These are phyloP conservation scores for Steatocranus sp. DNA, from an alignment of 2,797 vertebrate species.

Conservation along the genomic window DNA sequence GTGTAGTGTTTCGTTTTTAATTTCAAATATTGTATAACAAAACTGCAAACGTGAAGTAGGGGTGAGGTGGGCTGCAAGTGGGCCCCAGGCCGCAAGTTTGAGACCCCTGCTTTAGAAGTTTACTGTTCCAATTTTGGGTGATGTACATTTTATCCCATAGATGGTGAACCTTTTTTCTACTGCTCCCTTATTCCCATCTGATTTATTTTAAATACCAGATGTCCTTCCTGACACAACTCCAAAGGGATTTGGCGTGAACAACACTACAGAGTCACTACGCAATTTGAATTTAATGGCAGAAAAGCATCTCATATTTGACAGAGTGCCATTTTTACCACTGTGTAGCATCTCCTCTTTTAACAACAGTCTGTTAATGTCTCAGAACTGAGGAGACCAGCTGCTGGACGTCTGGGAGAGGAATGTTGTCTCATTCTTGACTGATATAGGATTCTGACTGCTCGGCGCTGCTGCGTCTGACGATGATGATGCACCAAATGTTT, in stretches of 20 bases:
- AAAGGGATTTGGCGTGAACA: not conserved
- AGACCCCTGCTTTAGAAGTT: not conserved
- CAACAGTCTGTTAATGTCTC: not conserved
- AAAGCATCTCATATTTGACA: not conserved
- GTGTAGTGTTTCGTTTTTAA: rapidly evolving
- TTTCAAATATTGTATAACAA: not conserved
- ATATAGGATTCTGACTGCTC: not conserved
- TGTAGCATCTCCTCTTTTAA: not conserved
- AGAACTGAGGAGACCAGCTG: not conserved
- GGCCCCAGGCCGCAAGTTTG: not conserved
- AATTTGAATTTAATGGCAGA: not conserved
- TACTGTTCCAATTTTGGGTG: not conserved
- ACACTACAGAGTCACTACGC: not conserved
- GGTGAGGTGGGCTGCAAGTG: not conserved
- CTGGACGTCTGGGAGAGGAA: not conserved
- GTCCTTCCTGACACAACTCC: not conserved
- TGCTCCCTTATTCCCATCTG: not conserved
- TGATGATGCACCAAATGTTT: not conserved
- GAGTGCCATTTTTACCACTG: not conserved
- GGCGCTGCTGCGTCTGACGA: not conserved
- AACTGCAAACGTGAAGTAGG: not conserved
- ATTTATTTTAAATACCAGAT: not conserved
- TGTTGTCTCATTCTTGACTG: not conserved
- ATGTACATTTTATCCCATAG: not conserved
- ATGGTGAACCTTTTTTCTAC: not conserved